Conservation (phyloP, 2,888 invertebrate species). For the Drosophila mercatorum region DNA sequence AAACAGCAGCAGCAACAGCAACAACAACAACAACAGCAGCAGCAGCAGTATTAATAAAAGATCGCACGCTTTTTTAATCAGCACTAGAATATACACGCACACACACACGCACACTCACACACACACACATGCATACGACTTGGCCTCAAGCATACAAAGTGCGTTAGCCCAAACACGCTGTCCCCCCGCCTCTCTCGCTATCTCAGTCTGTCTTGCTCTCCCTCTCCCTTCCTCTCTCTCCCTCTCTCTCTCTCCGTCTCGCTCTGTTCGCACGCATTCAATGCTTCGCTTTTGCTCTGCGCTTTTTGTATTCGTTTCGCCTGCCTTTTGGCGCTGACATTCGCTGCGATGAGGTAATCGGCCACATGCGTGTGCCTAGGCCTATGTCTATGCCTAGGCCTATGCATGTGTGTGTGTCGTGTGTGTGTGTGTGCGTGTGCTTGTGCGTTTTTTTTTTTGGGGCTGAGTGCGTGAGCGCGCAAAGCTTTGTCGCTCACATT, state of each 20-base stretch:
- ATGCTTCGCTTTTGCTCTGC: slow-evolving; percentile 60
- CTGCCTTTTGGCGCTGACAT: slow-evolving; percentile 60
- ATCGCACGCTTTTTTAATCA: slow-evolving; percentile 70
- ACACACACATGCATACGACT: slow-evolving; percentile 8
- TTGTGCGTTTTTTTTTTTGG: slow-evolving; percentile 15
- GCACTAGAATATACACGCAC: slow-evolving; percentile 50
- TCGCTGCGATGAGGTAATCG: slow-evolving; percentile 77
- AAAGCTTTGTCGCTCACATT: slow-evolving; percentile 64
- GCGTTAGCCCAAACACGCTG: slow-evolving; percentile 28
- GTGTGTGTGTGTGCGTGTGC: slow-evolving; percentile 9
- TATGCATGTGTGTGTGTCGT: slow-evolving; percentile 16
- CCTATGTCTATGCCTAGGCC: slow-evolving; percentile 16
- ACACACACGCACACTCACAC: neutral
- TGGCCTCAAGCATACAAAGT: slow-evolving; percentile 64
- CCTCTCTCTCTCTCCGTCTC: neutral
- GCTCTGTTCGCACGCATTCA: slow-evolving; percentile 64
- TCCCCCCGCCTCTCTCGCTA: neutral
- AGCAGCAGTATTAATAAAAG: slow-evolving; percentile 51
- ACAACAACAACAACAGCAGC: slow-evolving; percentile 11
- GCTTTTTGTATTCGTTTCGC: slow-evolving; percentile 38
- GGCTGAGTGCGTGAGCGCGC: slow-evolving; percentile 59
- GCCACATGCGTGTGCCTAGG: slow-evolving; percentile 53
- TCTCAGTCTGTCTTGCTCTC: neutral
- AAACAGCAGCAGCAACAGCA: slow-evolving; percentile 24
- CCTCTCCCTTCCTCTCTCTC: neutral